Conservation (phyloP, 2,797 vertebrate genomes). For the Anguilla megastoma region DNA sequence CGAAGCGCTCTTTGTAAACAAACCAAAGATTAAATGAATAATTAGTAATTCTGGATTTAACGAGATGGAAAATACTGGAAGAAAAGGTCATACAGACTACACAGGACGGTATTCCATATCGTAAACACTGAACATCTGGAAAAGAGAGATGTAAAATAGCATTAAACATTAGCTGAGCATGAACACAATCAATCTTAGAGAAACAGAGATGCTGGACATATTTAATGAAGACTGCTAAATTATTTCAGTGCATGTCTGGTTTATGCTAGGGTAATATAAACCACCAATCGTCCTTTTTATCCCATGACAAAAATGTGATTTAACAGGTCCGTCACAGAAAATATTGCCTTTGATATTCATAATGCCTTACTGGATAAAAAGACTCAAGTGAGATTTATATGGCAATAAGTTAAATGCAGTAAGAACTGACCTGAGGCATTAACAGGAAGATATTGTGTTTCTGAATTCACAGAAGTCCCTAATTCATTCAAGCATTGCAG, state of each 20-base stretch:
- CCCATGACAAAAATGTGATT: not conserved
- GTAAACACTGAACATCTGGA: not conserved
- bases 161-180: not conserved
- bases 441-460: not conserved
- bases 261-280: not conserved
- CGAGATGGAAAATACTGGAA: not conserved
- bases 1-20: not conserved
- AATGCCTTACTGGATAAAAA: not conserved
- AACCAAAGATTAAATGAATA: not conserved
- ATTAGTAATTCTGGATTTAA: not conserved
- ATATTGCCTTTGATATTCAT: conserved; percentile 2
- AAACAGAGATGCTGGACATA: not conserved
- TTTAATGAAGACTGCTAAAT: not conserved
- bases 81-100: not conserved
- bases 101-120: not conserved
- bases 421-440: not conserved
- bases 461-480: not conserved
- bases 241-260: not conserved
- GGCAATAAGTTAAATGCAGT: not conserved
- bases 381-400: conserved; percentile 4
- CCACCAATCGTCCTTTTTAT: not conserved
- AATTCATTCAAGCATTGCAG: not conserved
- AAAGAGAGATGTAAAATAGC: not conserved
- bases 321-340: not conserved
- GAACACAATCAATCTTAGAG: not conserved